A percentile compares a stretch with the other conserved stretches of the same genome.
Conservation (phyloP, 2,113 vertebrate genomes). For the Burhinus bistriatus region DNA sequence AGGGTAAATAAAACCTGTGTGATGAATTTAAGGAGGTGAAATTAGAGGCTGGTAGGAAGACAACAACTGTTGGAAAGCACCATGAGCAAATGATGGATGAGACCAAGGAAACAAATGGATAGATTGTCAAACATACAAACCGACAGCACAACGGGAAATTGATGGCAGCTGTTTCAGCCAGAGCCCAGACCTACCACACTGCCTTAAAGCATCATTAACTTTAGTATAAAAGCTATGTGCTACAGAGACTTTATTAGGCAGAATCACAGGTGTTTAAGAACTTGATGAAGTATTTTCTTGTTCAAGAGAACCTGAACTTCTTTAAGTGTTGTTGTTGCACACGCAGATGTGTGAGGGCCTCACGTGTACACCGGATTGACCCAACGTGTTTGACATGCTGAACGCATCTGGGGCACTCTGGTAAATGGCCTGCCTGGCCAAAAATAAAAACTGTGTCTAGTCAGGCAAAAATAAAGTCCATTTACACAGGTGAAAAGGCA, state of each 20-base stretch:
- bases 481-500: neutral
- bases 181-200: neutral
- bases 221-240: conserved; percentile 14
- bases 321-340: neutral
- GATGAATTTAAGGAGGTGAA: conserved; percentile 15
- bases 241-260: conserved; percentile 25
- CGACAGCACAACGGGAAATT: conserved; percentile 11
- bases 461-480: neutral
- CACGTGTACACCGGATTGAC: neutral
- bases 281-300: neutral
- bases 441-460: neutral
- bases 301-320: neutral
- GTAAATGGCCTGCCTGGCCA: neutral
- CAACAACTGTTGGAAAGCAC: neutral
- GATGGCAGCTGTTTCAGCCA: conserved; percentile 33
- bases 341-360: neutral
- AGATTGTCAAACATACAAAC: conserved; percentile 27
- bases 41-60: conserved; percentile 14
- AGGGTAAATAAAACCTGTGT: neutral
- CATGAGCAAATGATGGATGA: neutral
- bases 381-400: neutral
- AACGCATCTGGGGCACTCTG: neutral
- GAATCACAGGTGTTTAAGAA: conserved; percentile 28
- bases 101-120: conserved; percentile 15
- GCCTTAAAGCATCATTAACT: conserved; percentile 58